Conservation (phyloP, 92 coral and sea anemone species). For the Parazoanthus swiftii region DNA sequence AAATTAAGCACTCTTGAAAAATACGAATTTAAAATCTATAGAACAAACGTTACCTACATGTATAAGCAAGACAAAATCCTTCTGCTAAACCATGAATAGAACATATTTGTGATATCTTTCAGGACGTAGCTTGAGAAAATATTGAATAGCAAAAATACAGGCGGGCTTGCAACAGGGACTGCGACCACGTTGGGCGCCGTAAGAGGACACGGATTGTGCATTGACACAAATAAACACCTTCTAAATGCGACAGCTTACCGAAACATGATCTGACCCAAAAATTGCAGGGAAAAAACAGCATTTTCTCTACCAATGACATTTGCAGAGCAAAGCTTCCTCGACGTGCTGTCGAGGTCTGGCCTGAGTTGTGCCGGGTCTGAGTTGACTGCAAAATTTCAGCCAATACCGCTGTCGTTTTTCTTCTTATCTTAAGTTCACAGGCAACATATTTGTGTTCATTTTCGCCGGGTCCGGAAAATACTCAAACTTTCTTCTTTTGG, state of each 20-base stretch:
- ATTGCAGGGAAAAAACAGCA: background rate
- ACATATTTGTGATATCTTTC: background rate
- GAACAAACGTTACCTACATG: too few species aligned
- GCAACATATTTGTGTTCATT: background rate
- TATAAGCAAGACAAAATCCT: background rate
- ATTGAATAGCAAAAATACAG: background rate
- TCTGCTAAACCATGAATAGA: background rate
- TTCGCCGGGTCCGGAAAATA: background rate
- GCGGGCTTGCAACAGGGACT: background rate
- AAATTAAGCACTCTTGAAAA: background rate
- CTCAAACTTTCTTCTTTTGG: background rate
- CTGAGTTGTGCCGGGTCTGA: background rate
- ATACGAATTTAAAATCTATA: background rate
- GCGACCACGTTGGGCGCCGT: background rate
- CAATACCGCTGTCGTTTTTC: background rate
- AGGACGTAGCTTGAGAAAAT: background rate
- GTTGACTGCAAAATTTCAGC: background rate
- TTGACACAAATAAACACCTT: background rate
- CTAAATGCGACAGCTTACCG: background rate
- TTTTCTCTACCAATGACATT: background rate
- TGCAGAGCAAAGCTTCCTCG: background rate
- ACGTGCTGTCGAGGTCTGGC: background rate
- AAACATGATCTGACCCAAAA: background rate
- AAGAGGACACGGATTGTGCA: background rate
- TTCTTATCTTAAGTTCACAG: slow-evolving; percentile 16